Evolutionary conservation across 2,797 vertebrate species (phyloP).

Genomic region (Clarias pachynema): DNA sequence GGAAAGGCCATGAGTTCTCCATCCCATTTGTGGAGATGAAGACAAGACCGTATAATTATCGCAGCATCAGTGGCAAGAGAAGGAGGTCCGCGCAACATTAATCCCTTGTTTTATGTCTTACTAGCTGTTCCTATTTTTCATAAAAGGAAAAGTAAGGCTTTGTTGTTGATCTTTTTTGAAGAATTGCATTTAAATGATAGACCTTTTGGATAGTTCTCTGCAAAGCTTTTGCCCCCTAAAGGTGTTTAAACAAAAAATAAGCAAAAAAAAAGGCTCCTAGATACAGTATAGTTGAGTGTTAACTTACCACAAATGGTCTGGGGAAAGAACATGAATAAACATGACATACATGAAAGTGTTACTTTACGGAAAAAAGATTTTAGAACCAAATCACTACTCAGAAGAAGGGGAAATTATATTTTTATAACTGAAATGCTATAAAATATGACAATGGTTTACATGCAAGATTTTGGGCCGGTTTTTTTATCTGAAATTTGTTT

Average conservation of each 20-base stretch:
- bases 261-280: neutral
- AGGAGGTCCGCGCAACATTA: conserved; percentile 85
- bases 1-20: conserved; percentile 99
- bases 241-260: conserved; percentile 6
- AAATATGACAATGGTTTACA: conserved; percentile 62
- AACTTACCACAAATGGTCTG: conserved; percentile 26
- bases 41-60: conserved; percentile 92
- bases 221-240: conserved; percentile 23
- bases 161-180: conserved; percentile 73
- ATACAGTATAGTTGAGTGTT: neutral
- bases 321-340: conserved; percentile 28
- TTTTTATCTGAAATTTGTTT: conserved; percentile 30
- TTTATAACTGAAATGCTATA: conserved; percentile 74
- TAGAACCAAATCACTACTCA: conserved; percentile 64
- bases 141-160: conserved; percentile 65
- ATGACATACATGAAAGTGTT: conserved; percentile 56
- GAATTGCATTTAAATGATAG: conserved; percentile 66
- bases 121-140: conserved; percentile 81
- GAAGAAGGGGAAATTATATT: conserved; percentile 81
- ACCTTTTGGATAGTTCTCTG: conserved; percentile 46
- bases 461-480: conserved; percentile 23
- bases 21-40: conserved; percentile 99
- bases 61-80: conserved; percentile 83
- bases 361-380: conserved; percentile 59
- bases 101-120: conserved; percentile 61